Conservation (phyloP, 35 echinoderm and acorn worm genomes). For the Lytechinus pictus region DNA sequence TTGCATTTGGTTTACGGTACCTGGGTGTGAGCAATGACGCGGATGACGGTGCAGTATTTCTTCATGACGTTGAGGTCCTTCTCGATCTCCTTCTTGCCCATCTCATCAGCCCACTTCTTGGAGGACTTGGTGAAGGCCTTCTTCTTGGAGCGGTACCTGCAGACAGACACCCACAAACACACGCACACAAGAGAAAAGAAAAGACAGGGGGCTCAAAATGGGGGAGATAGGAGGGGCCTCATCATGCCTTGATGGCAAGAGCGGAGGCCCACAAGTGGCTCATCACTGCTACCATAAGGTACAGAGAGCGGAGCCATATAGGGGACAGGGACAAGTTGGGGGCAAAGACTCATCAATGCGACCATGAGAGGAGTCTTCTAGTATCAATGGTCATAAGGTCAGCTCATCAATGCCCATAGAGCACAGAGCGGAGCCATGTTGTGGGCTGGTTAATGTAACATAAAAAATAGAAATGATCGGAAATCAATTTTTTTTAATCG, state of each 20-base stretch:
- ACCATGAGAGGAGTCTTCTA: conserved; percentile 59
- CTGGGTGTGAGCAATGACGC: conserved; percentile 97
- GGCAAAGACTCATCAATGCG: conserved; percentile 54
- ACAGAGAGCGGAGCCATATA: conserved; percentile 60
- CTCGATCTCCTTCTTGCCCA: conserved; percentile 89
- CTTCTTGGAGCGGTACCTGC: conserved; percentile 99
- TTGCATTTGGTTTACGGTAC: conserved; percentile 31
- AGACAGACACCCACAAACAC: conserved; percentile 46
- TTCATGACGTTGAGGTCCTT: conserved; percentile 93
- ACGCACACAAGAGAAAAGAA: conserved; percentile 53
- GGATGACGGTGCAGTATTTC: conserved; percentile 98
- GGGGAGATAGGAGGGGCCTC: conserved; percentile 71
- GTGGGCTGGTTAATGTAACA: neutral
- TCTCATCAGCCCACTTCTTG: conserved; percentile 99
- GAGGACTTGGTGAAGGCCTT: conserved; percentile 99
- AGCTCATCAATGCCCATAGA: conserved; percentile 18
- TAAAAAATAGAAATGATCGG: neutral
- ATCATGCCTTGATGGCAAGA: conserved; percentile 69
- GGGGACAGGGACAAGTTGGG: neutral
- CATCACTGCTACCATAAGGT: conserved; percentile 46
- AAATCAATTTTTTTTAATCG: neutral
- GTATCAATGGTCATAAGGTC: neutral
- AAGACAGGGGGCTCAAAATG: conserved; percentile 53
- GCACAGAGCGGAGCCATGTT: conserved; percentile 13
- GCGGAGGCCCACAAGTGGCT: conserved; percentile 64